These are phyloP conservation scores for Uria aalge DNA, from an alignment of 2,113 vertebrate genomes.

Conservation along the genomic window DNA sequence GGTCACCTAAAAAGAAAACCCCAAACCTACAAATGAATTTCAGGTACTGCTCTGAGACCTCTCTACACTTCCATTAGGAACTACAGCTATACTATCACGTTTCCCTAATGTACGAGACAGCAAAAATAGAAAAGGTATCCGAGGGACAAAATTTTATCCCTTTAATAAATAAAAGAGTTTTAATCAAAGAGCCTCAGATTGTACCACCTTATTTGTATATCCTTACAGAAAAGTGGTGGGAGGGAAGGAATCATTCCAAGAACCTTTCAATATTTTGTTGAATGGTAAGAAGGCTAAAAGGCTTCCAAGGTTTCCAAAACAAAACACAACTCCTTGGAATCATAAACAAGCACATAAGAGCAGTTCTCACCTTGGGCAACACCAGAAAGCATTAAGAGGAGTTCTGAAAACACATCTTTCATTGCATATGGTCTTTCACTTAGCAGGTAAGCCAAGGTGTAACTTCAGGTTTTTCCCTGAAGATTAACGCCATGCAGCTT, in stretches of 20 bases:
- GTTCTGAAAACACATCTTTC: neutral
- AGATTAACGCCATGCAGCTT: neutral
- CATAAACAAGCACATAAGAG: neutral
- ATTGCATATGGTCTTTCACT: neutral
- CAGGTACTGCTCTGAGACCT: neutral
- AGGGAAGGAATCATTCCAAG: neutral
- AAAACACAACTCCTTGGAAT: neutral
- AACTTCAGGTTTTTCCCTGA: neutral
- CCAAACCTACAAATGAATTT: neutral
- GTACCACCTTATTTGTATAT: neutral
- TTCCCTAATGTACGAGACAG: neutral
- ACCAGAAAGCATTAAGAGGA: neutral
- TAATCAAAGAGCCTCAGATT: neutral
- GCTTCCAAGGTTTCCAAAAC: neutral
- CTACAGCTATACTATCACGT: neutral
- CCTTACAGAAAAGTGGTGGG: neutral
- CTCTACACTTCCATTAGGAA: neutral
- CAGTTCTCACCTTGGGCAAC: neutral
- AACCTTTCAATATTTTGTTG: neutral
- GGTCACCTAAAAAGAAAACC: neutral
- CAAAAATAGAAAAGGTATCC: neutral
- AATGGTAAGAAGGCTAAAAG: neutral
- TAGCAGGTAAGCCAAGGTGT: neutral
- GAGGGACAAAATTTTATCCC: neutral
- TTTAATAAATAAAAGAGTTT: neutral